phyloP scores from a whole-genome alignment of 2,113 vertebrate species.

The Scopus umbretta region DNA sequence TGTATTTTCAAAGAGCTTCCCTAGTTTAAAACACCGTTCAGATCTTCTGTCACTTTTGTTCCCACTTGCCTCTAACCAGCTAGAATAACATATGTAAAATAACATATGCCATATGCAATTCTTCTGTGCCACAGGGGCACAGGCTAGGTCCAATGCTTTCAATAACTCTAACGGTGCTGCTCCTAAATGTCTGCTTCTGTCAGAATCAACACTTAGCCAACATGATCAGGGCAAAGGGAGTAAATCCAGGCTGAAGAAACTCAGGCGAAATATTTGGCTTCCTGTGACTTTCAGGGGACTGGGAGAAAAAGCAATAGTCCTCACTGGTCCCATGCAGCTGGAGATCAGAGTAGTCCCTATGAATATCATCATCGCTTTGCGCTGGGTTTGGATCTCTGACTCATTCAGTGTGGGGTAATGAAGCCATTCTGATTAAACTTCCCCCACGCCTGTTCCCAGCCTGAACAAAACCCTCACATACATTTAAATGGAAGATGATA shows the following conservation, averaged over 20 bases:
- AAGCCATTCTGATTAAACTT: background rate
- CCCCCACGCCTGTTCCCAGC: background rate
- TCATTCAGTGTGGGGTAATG: fast-evolving
- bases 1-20: background rate
- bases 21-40: background rate
- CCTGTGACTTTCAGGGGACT: background rate
- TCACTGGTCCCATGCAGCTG: background rate
- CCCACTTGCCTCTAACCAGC: background rate
- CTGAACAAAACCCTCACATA: background rate
- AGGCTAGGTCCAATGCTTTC: background rate
- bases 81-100: background rate
- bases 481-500: background rate
- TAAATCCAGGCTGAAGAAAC: background rate
- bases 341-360: background rate
- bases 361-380: background rate
- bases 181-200: background rate
- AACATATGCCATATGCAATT: background rate
- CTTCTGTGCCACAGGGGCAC: background rate
- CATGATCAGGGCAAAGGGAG: background rate
- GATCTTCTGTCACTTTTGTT: background rate
- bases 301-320: background rate
- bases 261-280: background rate
- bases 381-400: background rate
- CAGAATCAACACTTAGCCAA: background rate
- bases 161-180: background rate